phyloP scores from a whole-genome alignment of 2,113 vertebrate genomes.

The Anser cygnoides region DNA sequence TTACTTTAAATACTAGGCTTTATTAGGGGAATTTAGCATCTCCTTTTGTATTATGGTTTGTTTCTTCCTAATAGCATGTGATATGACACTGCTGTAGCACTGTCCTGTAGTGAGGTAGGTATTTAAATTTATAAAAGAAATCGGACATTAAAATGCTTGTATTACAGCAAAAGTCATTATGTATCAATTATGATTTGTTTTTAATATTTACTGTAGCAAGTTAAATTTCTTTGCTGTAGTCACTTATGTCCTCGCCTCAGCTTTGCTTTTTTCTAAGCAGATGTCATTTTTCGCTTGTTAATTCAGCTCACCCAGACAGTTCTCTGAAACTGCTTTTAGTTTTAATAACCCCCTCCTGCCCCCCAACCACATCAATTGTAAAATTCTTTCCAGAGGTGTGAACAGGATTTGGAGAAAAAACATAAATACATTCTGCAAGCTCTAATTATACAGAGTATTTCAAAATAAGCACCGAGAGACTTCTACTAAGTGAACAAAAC shows the following conservation, averaged over 20 bases:
- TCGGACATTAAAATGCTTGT: background rate
- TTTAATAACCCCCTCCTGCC: background rate
- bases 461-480: constrained; percentile 57
- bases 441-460: constrained; percentile 52
- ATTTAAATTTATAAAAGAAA: background rate
- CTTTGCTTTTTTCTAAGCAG: background rate
- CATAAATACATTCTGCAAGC: constrained; percentile 29
- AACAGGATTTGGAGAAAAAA: background rate
- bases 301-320: constrained; percentile 15
- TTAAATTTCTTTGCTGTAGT: background rate
- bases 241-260: background rate
- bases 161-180: background rate
- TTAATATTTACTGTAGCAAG: constrained; percentile 29
- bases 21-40: background rate
- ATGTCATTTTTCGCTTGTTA: constrained; percentile 32
- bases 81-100: background rate
- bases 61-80: background rate
- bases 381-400: background rate
- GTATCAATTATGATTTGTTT: background rate
- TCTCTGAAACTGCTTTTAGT: background rate
- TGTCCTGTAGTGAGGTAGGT: background rate
- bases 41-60: background rate
- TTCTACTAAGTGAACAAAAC: constrained; percentile 46
- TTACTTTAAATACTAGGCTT: background rate
- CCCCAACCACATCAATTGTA: background rate